These are phyloP conservation scores for Pseudomugil tenellus DNA, from an alignment of 2,797 vertebrate species.

Conservation along the genomic window DNA sequence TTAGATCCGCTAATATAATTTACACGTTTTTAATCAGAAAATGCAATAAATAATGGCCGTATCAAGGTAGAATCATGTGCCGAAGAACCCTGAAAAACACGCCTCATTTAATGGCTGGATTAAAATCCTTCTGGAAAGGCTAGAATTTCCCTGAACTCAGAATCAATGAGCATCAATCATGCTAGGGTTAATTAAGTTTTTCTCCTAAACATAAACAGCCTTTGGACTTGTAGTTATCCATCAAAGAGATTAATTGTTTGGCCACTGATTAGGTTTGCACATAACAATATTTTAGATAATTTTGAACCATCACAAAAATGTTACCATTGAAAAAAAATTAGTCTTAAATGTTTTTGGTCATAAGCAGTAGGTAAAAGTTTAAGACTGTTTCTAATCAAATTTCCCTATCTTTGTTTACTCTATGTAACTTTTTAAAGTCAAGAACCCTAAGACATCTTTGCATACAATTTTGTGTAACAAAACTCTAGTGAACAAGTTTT, in stretches of 20 bases:
- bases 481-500: slow-evolving; percentile 5
- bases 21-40: no score
- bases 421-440: not conserved
- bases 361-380: slow-evolving; percentile 3
- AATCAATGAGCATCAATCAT: no score
- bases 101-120: no score
- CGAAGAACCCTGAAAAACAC: no score
- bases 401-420: not conserved
- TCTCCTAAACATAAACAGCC: no score
- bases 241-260: not conserved
- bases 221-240: no score
- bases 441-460: not conserved
- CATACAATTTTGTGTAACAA: not conserved
- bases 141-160: no score
- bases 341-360: not conserved
- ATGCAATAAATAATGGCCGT: no score
- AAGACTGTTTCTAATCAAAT: not conserved
- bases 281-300: not conserved
- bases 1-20: no score
- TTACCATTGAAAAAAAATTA: not conserved
- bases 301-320: not conserved
- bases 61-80: no score
- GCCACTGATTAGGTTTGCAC: not conserved
- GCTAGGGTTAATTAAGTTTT: no score
- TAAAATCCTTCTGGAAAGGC: no score